A percentile compares a stretch with the other conserved stretches of the same genome.
phyloP scores from a whole-genome alignment of 2,888 invertebrate species.

The Phoronis australis region DNA sequence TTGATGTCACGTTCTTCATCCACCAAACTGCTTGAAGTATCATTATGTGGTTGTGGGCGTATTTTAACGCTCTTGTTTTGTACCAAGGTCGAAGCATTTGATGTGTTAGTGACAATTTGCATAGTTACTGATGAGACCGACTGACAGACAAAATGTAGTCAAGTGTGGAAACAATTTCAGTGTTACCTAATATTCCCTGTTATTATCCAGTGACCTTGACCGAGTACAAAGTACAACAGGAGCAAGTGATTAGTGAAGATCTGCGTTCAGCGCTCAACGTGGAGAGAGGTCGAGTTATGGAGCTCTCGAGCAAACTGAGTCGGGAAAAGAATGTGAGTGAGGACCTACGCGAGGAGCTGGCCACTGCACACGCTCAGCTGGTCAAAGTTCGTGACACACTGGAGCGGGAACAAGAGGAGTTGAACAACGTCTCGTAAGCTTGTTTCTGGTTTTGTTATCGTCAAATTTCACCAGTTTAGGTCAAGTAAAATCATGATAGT shows the following conservation, averaged over 20 bases:
- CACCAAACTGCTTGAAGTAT: too few relatives aligned
- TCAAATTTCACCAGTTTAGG: background rate
- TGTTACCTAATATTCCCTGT: too few relatives aligned
- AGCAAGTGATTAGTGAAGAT: slow-evolving; percentile 43
- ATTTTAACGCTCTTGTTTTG: too few relatives aligned
- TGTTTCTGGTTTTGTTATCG: background rate
- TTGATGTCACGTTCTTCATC: too few relatives aligned
- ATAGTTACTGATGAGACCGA: too few relatives aligned
- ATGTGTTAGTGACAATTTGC: too few relatives aligned
- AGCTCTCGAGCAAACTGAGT: slow-evolving; percentile 35
- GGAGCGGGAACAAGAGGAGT: slow-evolving; percentile 39
- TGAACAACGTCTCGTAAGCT: slow-evolving; percentile 44
- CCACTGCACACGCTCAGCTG: slow-evolving; percentile 31
- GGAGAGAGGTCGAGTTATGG: slow-evolving; percentile 36
- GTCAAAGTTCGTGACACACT: slow-evolving; percentile 33
- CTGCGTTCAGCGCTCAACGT: slow-evolving; percentile 36
- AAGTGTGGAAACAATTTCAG: too few relatives aligned
- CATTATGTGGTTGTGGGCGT: too few relatives aligned
- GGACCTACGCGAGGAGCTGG: slow-evolving; percentile 36
- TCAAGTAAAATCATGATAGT: background rate
- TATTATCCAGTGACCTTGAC: slow-evolving; percentile 45
- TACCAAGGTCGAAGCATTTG: too few relatives aligned
- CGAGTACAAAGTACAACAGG: slow-evolving; percentile 47
- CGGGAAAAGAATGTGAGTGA: slow-evolving; percentile 31
- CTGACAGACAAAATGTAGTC: too few relatives aligned